Evolutionary conservation across 2,888 invertebrate species (phyloP), one percentile per base, ranked within the genome.

Genomic region (Megaustenia siamemsis): DNA sequence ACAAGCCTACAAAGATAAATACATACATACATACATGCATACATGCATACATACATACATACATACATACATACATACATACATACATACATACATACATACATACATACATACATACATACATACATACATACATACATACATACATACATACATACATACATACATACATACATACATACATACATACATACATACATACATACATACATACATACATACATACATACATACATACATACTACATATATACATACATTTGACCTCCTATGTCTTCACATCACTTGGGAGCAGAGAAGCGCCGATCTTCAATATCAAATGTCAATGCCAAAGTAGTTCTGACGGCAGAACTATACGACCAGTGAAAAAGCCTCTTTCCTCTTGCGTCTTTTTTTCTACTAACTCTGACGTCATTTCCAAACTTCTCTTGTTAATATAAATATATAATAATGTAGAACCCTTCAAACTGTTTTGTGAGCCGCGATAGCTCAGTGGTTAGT

Each of bases 171-270:
- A 66, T 32, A 28, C 28, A 66, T 66, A n/a, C 28, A 66, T 28
- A n/a, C 28, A 60, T 60, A 60, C n/a, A 60, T 60, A 60, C n/a
- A 60, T 60, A 60, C n/a, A 60, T 60, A 60, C n/a, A 60, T 60
- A 60, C 24, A 60, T 60, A 60, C n/a, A 60, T 60, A 60, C n/a
- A 60, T 60, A 60, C n/a, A 60, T 60, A 60, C n/a, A 60, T 60
- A 60, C n/a, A 60, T 60, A 60, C 28, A 66, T 66, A 66, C 28
- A 66, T 66, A 32, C 32, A 28, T n/a, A 66, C 28, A 28, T 66
- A 66, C 8, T 66, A 4, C 21, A 56, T 6, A 15, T 56, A 56
- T 12, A 15, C 5, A 56, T 56, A 15, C 21, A 12, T 15, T 18
- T 12, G 21, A 5, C 5, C n/a, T 18, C n/a, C n/a, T n/a, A n/a